These are phyloP conservation scores for Malurus leucopterus DNA, from an alignment of 2,797 vertebrate species.

Conservation along the genomic window DNA sequence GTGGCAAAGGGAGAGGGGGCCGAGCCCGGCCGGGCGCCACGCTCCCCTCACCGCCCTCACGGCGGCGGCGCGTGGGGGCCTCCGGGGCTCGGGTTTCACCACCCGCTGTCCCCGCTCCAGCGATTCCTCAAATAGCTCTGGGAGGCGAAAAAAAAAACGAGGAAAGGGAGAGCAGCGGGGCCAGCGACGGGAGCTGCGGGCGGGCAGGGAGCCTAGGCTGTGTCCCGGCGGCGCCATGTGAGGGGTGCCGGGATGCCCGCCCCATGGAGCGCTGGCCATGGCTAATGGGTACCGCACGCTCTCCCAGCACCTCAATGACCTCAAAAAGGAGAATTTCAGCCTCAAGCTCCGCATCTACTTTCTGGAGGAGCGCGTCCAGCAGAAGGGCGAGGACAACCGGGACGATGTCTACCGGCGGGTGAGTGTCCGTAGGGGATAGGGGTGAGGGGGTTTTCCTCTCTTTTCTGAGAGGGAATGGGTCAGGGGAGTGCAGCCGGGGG, in stretches of 20 bases:
- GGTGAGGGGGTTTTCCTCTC: not conserved
- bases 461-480: not conserved
- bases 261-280: conserved; percentile 80
- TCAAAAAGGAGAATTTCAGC: conserved; percentile 99
- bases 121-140: conserved; percentile 86
- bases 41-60: not conserved
- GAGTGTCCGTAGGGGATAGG: conserved; percentile 48
- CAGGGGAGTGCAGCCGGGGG: accelerated
- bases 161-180: conserved; percentile 42
- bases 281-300: conserved; percentile 93
- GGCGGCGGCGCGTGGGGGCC: conserved; percentile 17
- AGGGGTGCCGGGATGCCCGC: conserved; percentile 67
- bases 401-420: conserved; percentile 87
- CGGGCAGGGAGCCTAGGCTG: not conserved
- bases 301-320: conserved; percentile 95
- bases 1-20: not conserved
- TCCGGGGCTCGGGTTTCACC: conserved; percentile 70
- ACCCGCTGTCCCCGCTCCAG: conserved; percentile 67
- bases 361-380: conserved; percentile 93
- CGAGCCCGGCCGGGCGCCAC: not conserved
- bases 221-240: conserved; percentile 52
- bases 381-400: conserved; percentile 85
- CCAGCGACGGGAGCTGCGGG: conserved; percentile 31
- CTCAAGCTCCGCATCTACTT: conserved; percentile 97
- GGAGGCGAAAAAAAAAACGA: conserved; percentile 69